Evolutionary conservation across 2,888 invertebrate genomes (phyloP).

Genomic region (Nyleta sp.): DNA sequence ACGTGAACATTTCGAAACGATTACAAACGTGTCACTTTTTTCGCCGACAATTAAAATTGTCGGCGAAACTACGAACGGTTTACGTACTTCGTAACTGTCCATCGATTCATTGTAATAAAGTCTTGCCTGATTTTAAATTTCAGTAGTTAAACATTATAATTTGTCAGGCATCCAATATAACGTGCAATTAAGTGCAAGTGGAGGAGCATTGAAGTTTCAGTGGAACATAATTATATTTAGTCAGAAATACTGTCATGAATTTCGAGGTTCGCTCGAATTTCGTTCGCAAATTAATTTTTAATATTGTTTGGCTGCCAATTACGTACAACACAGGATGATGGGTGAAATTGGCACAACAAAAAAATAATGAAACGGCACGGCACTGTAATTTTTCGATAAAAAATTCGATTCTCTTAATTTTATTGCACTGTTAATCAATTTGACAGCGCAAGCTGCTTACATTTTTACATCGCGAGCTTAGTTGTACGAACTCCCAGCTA

Average conservation of each 20-base stretch:
- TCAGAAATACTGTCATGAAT: slow-evolving; percentile 15
- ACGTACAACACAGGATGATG: too few relatives aligned
- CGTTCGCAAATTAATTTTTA: slow-evolving; percentile 1
- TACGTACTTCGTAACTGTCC: not conserved
- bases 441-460: too few relatives aligned
- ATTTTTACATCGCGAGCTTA: too few relatives aligned
- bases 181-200: slow-evolving; percentile 23
- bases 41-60: too few relatives aligned
- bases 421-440: too few relatives aligned
- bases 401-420: too few relatives aligned
- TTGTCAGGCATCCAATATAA: slow-evolving; percentile 24
- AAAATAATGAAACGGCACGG: too few relatives aligned
- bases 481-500: too few relatives aligned
- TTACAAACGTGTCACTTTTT: too few relatives aligned
- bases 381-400: too few relatives aligned
- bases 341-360: too few relatives aligned
- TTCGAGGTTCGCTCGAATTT: not conserved
- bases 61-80: not conserved
- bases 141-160: slow-evolving; percentile 28
- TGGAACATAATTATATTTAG: slow-evolving; percentile 37
- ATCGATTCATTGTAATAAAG: slow-evolving; percentile 13
- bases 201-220: slow-evolving; percentile 37
- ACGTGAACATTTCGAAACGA: too few relatives aligned
- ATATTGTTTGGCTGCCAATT: not conserved
- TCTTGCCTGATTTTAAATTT: slow-evolving; percentile 27